Evolutionary conservation across 2,797 vertebrate genomes (phyloP), one percentile per base, ranked within the genome.

Genomic region (Cuculus canorus): DNA sequence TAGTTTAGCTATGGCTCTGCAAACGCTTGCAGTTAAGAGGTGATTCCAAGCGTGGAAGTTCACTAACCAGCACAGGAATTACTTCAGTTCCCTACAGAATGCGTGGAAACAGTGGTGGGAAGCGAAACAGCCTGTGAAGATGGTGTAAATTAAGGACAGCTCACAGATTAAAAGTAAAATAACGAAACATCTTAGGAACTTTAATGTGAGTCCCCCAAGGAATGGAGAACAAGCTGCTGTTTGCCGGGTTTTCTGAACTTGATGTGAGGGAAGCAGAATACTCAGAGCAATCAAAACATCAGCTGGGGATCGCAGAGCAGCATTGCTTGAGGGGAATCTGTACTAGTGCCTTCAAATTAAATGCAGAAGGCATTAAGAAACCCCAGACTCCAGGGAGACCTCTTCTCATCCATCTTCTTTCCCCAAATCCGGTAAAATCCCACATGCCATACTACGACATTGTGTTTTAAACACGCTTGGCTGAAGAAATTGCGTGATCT

Each of bases 241-340:
- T 28, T 28, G 24, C 30, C 10, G 37, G 23, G 27, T 23, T 78
- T 78, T 68, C 50, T 56, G 27, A 23, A 8, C n/a, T 59, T 5
- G 2, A 5, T 0, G 0, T 4, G 35, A 47, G 12, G 60, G 18
- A 43, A 33, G 25, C 1, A 39, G 28, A 12, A 12, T 60, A 22
- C 30, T 45, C 33, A 13, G 25, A 57, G 35, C 33, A 41, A 32
- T 25, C 28, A 10, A 32, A 64, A 9, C n/a, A 35, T 14, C 66
- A 14, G 7, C 37, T 50, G 48, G 53, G 15, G 82, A 28, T 5
- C 13, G 16, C 41, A 35, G 72, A 90, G 60, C 52, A 72, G 22
- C 52, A 50, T 13, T 6, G 0, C 25, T 25, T 24, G 27, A 8
- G 24, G 52, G 45, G 76, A 72, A 60, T 21, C 33, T 4, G 0